These are phyloP conservation scores for Trypoxylon attenuatum DNA, from an alignment of 2,888 invertebrate genomes.

Conservation along the genomic window DNA sequence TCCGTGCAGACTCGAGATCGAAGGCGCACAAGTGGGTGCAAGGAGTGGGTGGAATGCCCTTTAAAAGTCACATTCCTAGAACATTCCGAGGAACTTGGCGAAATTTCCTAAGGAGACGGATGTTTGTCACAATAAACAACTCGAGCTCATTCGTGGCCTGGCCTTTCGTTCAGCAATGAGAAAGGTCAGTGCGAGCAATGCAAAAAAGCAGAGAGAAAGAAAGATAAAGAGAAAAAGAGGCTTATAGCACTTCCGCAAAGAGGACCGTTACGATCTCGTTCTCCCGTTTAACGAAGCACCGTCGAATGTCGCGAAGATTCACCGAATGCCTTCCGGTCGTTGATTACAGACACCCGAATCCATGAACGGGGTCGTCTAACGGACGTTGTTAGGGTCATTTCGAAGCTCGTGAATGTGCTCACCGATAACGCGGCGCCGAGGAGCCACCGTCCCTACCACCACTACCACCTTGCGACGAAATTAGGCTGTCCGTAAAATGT, in stretches of 20 bases:
- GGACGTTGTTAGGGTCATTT: slow-evolving; percentile 51
- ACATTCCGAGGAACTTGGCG: slow-evolving; percentile 2
- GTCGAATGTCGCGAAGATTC: slow-evolving; percentile 55
- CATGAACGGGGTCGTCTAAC: slow-evolving; percentile 55
- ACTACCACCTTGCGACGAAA: slow-evolving; percentile 59
- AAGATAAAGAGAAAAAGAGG: neutral
- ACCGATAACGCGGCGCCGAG: slow-evolving; percentile 31
- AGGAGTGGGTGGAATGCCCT: slow-evolving; percentile 28
- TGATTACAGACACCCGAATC: slow-evolving; percentile 52
- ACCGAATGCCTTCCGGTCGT: slow-evolving; percentile 67
- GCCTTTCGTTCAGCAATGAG: neutral
- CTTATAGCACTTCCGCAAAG: neutral
- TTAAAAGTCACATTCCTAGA: slow-evolving; percentile 46
- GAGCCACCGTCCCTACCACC: no score
- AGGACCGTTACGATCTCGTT: slow-evolving; percentile 12
- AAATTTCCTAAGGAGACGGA: neutral
- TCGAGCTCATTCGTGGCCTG: neutral
- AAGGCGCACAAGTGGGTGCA: no score
- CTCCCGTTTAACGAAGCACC: slow-evolving; percentile 17
- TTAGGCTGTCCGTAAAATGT: slow-evolving; percentile 66
- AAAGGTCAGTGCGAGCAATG: neutral
- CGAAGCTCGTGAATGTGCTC: slow-evolving; percentile 29
- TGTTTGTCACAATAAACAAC: neutral
- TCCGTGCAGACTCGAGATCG: no score
- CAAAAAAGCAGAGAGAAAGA: no score